Conservation (phyloP, 2,797 vertebrate species). For the Adrianichthys oophorus region DNA sequence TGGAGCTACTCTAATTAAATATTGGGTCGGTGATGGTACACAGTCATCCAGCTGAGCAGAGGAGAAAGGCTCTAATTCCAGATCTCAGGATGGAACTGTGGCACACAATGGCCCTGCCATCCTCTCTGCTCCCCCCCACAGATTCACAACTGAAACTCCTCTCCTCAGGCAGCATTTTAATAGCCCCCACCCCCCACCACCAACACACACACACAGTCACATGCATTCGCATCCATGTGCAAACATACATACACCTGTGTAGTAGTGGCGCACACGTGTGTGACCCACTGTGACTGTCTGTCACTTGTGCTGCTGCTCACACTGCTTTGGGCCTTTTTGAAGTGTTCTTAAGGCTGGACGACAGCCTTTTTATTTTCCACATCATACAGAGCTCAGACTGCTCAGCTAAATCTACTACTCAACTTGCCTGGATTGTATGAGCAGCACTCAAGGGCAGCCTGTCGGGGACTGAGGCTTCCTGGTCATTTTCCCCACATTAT, state of each 20-base stretch:
- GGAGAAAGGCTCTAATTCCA: constrained; percentile 84
- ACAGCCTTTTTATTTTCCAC: constrained; percentile 64
- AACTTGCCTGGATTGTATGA: constrained; percentile 40
- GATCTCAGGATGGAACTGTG: constrained; percentile 72
- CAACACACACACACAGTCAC: constrained; percentile 22
- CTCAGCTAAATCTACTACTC: constrained; percentile 49
- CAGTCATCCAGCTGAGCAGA: constrained; percentile 74
- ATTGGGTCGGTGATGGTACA: constrained; percentile 70
- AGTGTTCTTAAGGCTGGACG: constrained; percentile 63
- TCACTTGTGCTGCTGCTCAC: constrained; percentile 58
- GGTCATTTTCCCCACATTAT: constrained; percentile 39
- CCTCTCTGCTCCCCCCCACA: constrained; percentile 57
- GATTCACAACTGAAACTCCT: constrained; percentile 72
- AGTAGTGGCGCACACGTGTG: constrained; percentile 31
- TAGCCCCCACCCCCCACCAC: constrained; percentile 55
- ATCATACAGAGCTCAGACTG: constrained; percentile 51
- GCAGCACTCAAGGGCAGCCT: constrained; percentile 45
- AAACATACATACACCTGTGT: constrained; percentile 21
- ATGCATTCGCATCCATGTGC: constrained; percentile 15
- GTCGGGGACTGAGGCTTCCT: constrained; percentile 38
- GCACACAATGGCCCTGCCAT: constrained; percentile 76
- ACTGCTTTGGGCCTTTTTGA: constrained; percentile 65
- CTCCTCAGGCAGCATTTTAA: constrained; percentile 76
- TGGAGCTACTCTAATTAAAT: constrained; percentile 72
- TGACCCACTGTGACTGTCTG: constrained; percentile 45